A percentile compares a stretch with the other conserved stretches of the same genome.
These are phyloP conservation scores for Cataglyphis hispanica DNA, from an alignment of 1,140 invertebrate genomes.

Conservation along the genomic window DNA sequence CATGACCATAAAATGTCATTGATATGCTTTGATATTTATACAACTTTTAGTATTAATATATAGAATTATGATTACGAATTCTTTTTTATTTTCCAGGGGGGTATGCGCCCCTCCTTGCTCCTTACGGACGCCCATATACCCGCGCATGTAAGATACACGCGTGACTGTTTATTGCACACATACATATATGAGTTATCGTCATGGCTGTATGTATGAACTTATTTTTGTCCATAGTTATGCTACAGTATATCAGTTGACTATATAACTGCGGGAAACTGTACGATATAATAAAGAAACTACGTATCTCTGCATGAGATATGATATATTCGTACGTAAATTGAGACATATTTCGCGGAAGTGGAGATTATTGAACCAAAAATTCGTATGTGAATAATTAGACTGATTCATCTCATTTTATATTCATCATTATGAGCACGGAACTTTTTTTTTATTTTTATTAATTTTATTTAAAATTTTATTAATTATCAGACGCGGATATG, in stretches of 20 bases:
- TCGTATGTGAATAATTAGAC: not conserved
- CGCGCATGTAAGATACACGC: not conserved
- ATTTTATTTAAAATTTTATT: not conserved
- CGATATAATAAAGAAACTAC: constrained; percentile 36
- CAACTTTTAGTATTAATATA: too few relatives aligned
- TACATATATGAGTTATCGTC: not conserved
- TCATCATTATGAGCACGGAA: not conserved
- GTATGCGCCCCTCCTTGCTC: too few relatives aligned
- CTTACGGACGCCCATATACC: too few relatives aligned
- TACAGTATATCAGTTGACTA: not conserved
- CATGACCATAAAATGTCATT: too few relatives aligned
- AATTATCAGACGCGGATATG: not conserved
- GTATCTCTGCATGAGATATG: not conserved
- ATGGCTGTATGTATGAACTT: not conserved
- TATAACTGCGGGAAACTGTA: not conserved
- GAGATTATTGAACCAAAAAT: not conserved
- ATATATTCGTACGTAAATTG: not conserved
- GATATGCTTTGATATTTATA: too few relatives aligned
- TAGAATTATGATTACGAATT: too few relatives aligned
- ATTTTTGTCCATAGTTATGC: constrained; percentile 18
- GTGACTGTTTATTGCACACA: constrained; percentile 1
- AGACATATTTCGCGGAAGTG: not conserved
- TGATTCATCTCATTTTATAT: not conserved
- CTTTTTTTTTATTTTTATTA: not conserved
- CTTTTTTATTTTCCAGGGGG: too few relatives aligned